Evolutionary conservation across 2,888 invertebrate species (phyloP).

Genomic region (Sisyra terminalis): DNA sequence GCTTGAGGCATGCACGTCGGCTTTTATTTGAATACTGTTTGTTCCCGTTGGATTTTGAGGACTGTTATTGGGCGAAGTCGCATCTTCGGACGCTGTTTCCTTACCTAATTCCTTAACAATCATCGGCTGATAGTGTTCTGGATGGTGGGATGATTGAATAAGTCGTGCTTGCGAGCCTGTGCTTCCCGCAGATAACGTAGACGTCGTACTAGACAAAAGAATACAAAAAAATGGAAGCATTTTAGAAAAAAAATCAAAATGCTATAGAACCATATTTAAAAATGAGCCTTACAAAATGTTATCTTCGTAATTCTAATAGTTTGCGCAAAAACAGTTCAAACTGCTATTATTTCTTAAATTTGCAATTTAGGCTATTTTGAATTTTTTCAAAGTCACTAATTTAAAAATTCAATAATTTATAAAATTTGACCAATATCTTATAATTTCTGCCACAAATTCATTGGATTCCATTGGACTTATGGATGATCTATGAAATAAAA

Average conservation of each 20-base stretch:
- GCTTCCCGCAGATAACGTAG: constrained; percentile 85
- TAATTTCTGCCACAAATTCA: too few species aligned
- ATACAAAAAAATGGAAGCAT: neutral
- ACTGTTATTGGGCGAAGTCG: constrained; percentile 11
- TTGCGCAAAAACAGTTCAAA: constrained; percentile 13
- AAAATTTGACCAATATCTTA: too few species aligned
- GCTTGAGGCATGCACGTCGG: constrained; percentile 22
- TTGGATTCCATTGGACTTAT: too few species aligned
- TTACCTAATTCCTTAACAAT: constrained; percentile 82
- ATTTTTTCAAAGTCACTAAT: too few species aligned
- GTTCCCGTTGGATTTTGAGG: constrained; percentile 23
- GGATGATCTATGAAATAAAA: too few species aligned
- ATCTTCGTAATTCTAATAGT: constrained; percentile 24
- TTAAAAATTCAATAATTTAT: too few species aligned
- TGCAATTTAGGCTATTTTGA: too few species aligned
- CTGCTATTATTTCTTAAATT: too few species aligned
- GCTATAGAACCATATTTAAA: too few species aligned
- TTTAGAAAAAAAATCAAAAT: neutral
- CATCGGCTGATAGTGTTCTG: constrained; percentile 79
- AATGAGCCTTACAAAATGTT: too few species aligned
- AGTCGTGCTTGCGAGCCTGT: constrained; percentile 85
- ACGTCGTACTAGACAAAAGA: constrained; percentile 55
- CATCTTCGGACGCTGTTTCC: constrained; percentile 18
- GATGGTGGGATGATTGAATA: constrained; percentile 87
- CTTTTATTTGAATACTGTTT: constrained; percentile 32